Evolutionary conservation across 1,140 invertebrate species (phyloP).

Genomic region (Artemia franciscana): DNA sequence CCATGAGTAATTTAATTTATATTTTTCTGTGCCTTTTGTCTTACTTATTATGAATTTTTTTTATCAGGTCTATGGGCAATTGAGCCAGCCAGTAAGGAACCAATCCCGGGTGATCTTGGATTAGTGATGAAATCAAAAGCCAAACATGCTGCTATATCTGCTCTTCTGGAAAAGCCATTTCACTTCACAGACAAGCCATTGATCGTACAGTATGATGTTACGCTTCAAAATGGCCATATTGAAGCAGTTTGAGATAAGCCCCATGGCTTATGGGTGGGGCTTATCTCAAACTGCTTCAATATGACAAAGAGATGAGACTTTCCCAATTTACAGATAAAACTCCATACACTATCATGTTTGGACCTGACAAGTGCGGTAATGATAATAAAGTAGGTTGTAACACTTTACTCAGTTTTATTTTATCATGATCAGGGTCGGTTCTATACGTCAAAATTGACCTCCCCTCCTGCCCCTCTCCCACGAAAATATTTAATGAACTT

Average conservation of each 20-base stretch:
- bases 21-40: too few species aligned
- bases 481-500: too few species aligned
- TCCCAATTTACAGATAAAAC: conserved; percentile 81
- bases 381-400: conserved; percentile 56
- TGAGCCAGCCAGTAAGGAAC: conserved; percentile 47
- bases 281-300: conserved; percentile 75
- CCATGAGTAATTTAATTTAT: too few species aligned
- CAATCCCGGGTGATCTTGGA: conserved; percentile 58
- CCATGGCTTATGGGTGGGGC: conserved; percentile 95
- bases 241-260: conserved; percentile 84
- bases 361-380: conserved; percentile 94
- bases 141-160: conserved; percentile 63
- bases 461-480: too few species aligned
- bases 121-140: conserved; percentile 75
- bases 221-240: conserved; percentile 66
- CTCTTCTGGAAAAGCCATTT: conserved; percentile 62
- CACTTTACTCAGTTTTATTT: too few species aligned
- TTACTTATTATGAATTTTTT: too few species aligned
- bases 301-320: conserved; percentile 38
- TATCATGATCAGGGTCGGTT: too few species aligned
- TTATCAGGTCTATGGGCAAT: conserved; percentile 39
- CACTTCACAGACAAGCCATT: conserved; percentile 65
- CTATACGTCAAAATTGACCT: too few species aligned
- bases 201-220: conserved; percentile 82
- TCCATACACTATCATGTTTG: conserved; percentile 96